Evolutionary conservation across 2,888 invertebrate species (phyloP).

Genomic region (Diadromus collaris): DNA sequence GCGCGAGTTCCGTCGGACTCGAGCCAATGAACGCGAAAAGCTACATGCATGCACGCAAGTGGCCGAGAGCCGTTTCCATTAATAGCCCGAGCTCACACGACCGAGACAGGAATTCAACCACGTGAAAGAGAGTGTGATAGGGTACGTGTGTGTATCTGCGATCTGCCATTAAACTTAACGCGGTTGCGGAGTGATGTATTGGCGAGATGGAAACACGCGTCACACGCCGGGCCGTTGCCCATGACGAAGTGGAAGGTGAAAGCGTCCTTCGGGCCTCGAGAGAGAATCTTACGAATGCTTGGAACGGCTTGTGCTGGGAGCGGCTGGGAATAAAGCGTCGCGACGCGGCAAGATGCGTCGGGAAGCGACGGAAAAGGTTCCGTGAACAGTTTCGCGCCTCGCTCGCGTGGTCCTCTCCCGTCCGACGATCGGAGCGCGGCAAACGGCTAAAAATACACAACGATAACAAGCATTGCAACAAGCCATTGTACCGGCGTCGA

Average conservation of each 20-base stretch:
- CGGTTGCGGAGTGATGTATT: constrained; percentile 55
- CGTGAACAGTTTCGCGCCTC: constrained; percentile 30
- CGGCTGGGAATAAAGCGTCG: constrained; percentile 31
- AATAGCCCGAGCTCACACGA: constrained; percentile 49
- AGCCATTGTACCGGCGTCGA: constrained; percentile 12
- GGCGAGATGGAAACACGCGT: constrained; percentile 37
- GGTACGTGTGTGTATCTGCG: constrained; percentile 41
- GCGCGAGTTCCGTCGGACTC: constrained; percentile 54
- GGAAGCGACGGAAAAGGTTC: constrained; percentile 51
- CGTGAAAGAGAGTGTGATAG: constrained; percentile 24
- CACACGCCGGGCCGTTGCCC: background rate
- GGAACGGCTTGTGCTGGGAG: constrained; percentile 30
- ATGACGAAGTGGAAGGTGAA: constrained; percentile 35
- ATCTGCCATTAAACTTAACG: constrained; percentile 59
- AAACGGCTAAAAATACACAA: constrained; percentile 20
- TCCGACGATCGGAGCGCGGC: constrained; percentile 5
- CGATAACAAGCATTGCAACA: constrained; percentile 1
- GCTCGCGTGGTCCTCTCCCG: constrained; percentile 3
- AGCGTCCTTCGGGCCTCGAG: constrained; percentile 41
- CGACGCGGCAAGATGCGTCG: constrained; percentile 43
- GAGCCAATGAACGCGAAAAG: constrained; percentile 24
- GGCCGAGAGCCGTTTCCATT: constrained; percentile 47
- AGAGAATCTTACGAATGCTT: constrained; percentile 32
- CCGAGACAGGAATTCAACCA: constrained; percentile 48
- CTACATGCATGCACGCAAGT: constrained; percentile 27